Conservation (phyloP, 2,113 vertebrate species). For the Oreochromis tanganicae region DNA sequence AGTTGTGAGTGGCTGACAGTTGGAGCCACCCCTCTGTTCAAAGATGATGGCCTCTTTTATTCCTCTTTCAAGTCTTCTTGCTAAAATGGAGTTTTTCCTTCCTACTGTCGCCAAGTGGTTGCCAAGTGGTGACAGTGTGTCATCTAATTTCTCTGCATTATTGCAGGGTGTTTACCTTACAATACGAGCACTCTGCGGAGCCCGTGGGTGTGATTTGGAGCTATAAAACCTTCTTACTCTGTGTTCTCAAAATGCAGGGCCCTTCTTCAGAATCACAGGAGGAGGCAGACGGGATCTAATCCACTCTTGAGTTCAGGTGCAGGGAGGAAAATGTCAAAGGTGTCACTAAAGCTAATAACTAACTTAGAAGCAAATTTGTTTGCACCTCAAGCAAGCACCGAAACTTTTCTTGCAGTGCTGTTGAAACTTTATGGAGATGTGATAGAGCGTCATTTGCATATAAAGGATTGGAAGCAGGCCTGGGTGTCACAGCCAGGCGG, state of each 20-base stretch:
- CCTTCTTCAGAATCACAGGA: background rate
- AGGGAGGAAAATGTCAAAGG: background rate
- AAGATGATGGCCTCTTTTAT: background rate
- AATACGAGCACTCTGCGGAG: background rate
- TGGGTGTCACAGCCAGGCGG: too few species aligned
- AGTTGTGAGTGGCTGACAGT: background rate
- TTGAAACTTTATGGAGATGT: background rate
- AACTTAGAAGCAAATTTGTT: background rate
- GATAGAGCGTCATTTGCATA: constrained; percentile 34
- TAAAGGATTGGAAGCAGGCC: background rate
- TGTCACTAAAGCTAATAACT: background rate
- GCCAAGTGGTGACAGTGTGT: background rate
- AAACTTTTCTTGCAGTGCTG: background rate
- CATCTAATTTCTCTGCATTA: background rate
- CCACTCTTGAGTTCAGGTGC: background rate
- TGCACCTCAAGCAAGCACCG: background rate
- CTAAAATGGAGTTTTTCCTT: background rate
- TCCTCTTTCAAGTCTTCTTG: background rate
- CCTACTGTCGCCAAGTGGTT: background rate
- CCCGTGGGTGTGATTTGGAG: background rate
- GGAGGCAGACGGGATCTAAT: background rate
- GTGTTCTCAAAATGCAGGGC: background rate
- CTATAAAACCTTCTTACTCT: background rate
- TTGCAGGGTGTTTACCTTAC: background rate
- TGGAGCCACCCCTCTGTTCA: background rate